Evolutionary conservation across 1,140 invertebrate genomes (phyloP).

Genomic region (Plectrocnemia conspersa): DNA sequence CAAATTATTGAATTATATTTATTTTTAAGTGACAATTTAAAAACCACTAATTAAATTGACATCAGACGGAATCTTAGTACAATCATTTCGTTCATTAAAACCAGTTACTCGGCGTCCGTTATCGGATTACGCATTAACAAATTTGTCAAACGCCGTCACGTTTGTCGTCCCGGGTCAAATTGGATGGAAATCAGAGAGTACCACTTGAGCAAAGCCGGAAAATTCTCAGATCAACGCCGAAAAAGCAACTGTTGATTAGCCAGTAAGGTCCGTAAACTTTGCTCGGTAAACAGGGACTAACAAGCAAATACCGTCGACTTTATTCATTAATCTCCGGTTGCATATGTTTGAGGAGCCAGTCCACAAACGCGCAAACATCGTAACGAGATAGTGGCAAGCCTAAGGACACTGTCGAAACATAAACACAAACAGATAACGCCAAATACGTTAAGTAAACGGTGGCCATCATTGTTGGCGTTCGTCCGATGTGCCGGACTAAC

Average conservation of each 20-base stretch:
- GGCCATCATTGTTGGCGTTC: too few relatives aligned
- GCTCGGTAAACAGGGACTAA: not conserved
- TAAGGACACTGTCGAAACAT: constrained; percentile 19
- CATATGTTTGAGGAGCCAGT: not conserved
- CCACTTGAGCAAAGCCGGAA: not conserved
- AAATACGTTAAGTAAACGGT: constrained; percentile 15
- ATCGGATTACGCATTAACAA: not conserved
- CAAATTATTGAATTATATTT: too few relatives aligned
- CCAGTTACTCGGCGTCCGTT: too few relatives aligned
- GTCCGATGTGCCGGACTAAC: too few relatives aligned
- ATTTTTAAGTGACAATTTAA: too few relatives aligned
- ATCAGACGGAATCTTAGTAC: too few relatives aligned
- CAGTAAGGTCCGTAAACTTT: not conserved
- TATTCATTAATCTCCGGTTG: constrained; percentile 16
- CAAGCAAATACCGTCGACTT: constrained; percentile 9
- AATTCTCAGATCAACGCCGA: not conserved
- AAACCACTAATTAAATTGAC: too few relatives aligned
- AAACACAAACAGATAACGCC: constrained; percentile 20
- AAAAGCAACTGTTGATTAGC: not conserved
- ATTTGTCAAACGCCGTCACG: not conserved
- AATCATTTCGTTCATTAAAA: too few relatives aligned
- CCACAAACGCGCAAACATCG: constrained; percentile 14
- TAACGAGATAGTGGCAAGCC: constrained; percentile 16
- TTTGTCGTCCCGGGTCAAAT: not conserved
- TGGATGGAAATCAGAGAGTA: not conserved